Evolutionary conservation across 2,888 invertebrate species (phyloP), one percentile per base, ranked within the genome.

Genomic region (Rugalucina vietnamica): DNA sequence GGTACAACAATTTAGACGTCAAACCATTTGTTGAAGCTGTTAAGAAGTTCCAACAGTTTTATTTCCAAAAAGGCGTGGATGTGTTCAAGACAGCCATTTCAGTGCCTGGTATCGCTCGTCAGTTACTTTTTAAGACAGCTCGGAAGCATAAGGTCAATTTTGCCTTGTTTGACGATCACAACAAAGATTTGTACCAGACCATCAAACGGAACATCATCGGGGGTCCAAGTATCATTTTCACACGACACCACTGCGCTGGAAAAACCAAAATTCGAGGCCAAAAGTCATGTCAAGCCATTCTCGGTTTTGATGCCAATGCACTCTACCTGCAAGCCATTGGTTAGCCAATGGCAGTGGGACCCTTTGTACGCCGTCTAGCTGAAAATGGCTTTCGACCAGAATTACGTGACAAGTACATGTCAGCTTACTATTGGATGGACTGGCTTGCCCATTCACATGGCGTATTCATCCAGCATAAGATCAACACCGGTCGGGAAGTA

Each of bases 241-340:
- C 81, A 0, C 43, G 86, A 21, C 74, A 86, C 29, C 79, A 81
- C 37, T 27, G 73, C 34, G 79, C 73, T 0, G 80, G 80, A 27
- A 24, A 76, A 43, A 86, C 86, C 2, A n/a, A 10, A n/a, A 81
- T 88, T 0, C n/a, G 87, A 36, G 79, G 74, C 29, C 29, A 79
- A n/a, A 83, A 86, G 70, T 37, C 65, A 10, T 87, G 84, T 60
- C 32, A 57, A 5, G 60, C 82, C 4, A 84, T 87, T 54, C 74
- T 85, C 5, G 85, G 85, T 0, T 88, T 81, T 49, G 85, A 88
- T 65, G 87, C 85, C 39, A 87, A 87, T 78, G 85, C 88, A 10
- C 71, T 88, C 1, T 86, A 88, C 57, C 54, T 86, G 4, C 60
- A 78, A 36, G 81, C 79, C n/a, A 83, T 86, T 34, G 85, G 80